Evolutionary conservation across 2,113 vertebrate species (phyloP).

Genomic region (Petrocephalus microphthalmus): DNA sequence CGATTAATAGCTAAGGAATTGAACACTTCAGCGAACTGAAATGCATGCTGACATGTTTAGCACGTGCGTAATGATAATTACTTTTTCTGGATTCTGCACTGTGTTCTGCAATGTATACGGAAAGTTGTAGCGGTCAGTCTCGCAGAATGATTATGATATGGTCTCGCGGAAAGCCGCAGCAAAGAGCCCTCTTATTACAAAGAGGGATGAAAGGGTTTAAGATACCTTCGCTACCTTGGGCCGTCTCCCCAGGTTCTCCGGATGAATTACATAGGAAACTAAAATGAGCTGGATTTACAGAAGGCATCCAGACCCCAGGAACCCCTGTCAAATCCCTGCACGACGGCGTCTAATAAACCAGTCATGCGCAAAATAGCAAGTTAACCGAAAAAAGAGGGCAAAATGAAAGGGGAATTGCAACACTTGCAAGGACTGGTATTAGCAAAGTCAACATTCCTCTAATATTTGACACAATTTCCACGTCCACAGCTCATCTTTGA

Average conservation of each 20-base stretch:
- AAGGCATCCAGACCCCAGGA: constrained; percentile 27
- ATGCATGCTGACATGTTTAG: not conserved
- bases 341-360: constrained; percentile 38
- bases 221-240: constrained; percentile 25
- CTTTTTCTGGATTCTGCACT: not conserved
- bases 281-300: constrained; percentile 39
- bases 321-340: constrained; percentile 26
- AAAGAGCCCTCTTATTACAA: constrained; percentile 29
- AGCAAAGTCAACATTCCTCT: constrained; percentile 27
- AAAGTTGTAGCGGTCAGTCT: not conserved
- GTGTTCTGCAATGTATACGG: not conserved
- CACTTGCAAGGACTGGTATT: constrained; percentile 22
- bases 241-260: constrained; percentile 36
- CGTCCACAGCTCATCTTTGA: constrained; percentile 29
- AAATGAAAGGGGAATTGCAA: constrained; percentile 22
- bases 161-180: constrained; percentile 5
- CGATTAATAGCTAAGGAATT: not conserved
- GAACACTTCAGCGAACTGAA: not conserved
- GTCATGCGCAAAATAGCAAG: constrained; percentile 35
- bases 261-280: constrained; percentile 43
- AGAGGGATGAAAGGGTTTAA: constrained; percentile 32
- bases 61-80: not conserved
- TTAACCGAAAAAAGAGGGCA: constrained; percentile 29
- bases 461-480: constrained; percentile 14
- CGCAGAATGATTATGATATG: constrained; percentile 16